Evolutionary conservation across 2,888 invertebrate genomes (phyloP), one percentile per base, ranked within the genome.

Genomic region (Teleogryllus oceanicus): DNA sequence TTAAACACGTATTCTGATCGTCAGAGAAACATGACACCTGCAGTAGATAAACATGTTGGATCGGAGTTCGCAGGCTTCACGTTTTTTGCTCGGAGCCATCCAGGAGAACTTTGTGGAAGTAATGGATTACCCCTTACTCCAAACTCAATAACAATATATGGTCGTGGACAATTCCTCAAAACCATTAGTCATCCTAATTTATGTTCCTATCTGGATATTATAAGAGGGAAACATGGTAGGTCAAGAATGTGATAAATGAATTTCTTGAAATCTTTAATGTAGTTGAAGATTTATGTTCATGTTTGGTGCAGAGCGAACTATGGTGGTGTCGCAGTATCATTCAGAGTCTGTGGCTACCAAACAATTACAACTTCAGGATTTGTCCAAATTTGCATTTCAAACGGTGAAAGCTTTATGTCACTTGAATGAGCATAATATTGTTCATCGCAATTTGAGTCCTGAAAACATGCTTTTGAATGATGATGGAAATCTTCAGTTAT

Each of bases 41-140:
- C 24, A 50, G 75, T 50, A 50, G 51, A 24, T 74, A 77, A 76
- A 51, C 62, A 75, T 20, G 50, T 78, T 74, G 80, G 76, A 74
- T 78, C 80, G 20, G 80, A 80, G 18, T 92, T 98, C 85, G 96
- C 95, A n/a, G 95, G 96, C 11, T 92, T 93, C 84, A 97, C 97
- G 37, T 97, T 95, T 87, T 96, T 96, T 87, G 97, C 97, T 0
- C 94, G 93, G 85, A 92, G 93, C 85, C 96, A 97, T 87, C 94
- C 95, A 16, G 93, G 94, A 50, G 96, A 97, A 87, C 92, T 93
- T 79, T 98, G 98, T 87, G 98, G 98, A 13, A 96, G 95, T 83
- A 99, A 99, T 88, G 98, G 99, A 1, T 88, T 99, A 78, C 99
- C 99, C 0, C 89, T 98, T 24, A 98, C 98, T 1, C 98, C 98